Evolutionary conservation across 2,888 invertebrate genomes (phyloP), one percentile per base, ranked within the genome.

Genomic region (Conistra vaccinii): DNA sequence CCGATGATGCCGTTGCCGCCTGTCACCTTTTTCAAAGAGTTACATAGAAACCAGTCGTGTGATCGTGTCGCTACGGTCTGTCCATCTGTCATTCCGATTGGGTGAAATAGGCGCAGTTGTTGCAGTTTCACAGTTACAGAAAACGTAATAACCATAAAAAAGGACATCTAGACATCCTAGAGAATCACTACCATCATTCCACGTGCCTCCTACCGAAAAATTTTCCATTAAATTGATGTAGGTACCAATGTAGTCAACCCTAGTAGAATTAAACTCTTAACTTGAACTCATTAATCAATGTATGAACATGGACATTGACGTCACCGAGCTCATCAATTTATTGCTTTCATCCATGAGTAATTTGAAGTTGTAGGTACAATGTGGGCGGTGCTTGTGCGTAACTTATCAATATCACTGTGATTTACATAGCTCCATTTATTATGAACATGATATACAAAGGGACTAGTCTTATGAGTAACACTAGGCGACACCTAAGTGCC

Each of bases 291-390:
- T 87, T 85, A 84, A 87, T 87, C 87, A 87, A 85, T 79, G 78
- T 79, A 65, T 60, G 78, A 51, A 76, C 78, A 79, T 91, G 88
- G 89, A 86, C 79, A 83, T 73, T 91, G 90, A 90, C 89, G 89
- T 89, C 89, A 90, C 85, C 79, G 73, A 82, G 86, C 87, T 90
- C 89, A 90, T 93, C 89, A 90, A 79, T 78, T 81, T 67, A 90
- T 91, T 87, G 87, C 80, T 81, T 87, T 91, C 89, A 89, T 89
- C 85, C 87, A 89, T 89, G 86, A 87, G 89, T 89, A 90, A 91
- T 90, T 88, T 77, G 87, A 90, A 76, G 83, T 76, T 68, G 79
- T n/a, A n/a, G n/a, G n/a, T 84, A 78, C 82, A 81, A 70, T 62
- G 80, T 69, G 76, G 76, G 69, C 61, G 69, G 69, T n/a, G 12